These are phyloP conservation scores for Ips nitidus DNA, from an alignment of 1,140 invertebrate species.

Conservation along the genomic window DNA sequence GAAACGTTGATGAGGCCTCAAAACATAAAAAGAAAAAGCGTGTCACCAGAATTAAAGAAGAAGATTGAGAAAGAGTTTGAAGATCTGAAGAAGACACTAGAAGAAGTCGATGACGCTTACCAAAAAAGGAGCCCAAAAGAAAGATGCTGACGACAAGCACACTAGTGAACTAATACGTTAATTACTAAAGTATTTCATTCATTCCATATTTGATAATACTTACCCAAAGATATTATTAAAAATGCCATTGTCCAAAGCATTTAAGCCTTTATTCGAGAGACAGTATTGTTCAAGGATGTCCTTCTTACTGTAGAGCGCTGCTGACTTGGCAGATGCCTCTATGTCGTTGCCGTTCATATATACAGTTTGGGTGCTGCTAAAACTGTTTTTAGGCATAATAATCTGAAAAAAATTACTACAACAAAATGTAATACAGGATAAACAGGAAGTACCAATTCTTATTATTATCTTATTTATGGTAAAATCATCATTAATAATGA, in stretches of 20 bases:
- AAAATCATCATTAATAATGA: too few species aligned
- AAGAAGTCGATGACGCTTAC: neutral
- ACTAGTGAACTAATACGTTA: too few species aligned
- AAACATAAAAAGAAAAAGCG: slow-evolving; percentile 64
- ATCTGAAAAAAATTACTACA: too few species aligned
- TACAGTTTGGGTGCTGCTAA: too few species aligned
- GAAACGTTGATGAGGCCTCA: slow-evolving; percentile 71
- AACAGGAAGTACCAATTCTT: too few species aligned
- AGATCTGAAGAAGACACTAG: too few species aligned
- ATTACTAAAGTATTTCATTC: too few species aligned
- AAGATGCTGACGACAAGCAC: neutral
- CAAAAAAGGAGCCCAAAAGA: neutral
- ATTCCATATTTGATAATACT: neutral
- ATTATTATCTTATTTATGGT: too few species aligned
- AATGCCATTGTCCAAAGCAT: slow-evolving; percentile 75
- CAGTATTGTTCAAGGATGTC: slow-evolving; percentile 90
- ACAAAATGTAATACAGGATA: too few species aligned
- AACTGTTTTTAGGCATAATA: too few species aligned
- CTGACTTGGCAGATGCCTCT: slow-evolving; percentile 4
- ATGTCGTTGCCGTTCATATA: too few species aligned
- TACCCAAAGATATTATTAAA: slow-evolving; percentile 60
- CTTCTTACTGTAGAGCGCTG: slow-evolving; percentile 78
- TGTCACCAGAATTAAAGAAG: slow-evolving; percentile 69
- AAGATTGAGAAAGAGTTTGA: too few species aligned
- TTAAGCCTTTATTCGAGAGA: slow-evolving; percentile 85